Evolutionary conservation across 2,888 invertebrate genomes (phyloP), one percentile per base, ranked within the genome.

Genomic region (Tortricodes alternella): DNA sequence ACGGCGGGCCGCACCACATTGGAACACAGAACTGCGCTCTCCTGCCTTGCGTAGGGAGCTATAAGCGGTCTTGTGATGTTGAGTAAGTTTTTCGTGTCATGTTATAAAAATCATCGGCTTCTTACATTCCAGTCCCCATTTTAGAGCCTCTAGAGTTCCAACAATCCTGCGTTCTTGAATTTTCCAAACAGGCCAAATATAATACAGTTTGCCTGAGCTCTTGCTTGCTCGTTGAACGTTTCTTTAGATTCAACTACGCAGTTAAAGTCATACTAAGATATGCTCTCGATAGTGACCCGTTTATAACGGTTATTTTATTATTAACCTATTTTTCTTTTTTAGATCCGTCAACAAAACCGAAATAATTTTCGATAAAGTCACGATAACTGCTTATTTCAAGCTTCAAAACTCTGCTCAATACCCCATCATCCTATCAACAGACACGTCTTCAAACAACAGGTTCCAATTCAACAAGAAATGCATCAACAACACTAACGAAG

Each of bases 1-100:
- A 68, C 8, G 74, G 70, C 0, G 58, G 55, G 1, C 59, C 53
- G 0, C 67, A 70, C 19, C 63, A 75, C 23, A 74, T 87, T 6
- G 85, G 80, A 0, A 60, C 66, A 0, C 79, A 85, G 18, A 74
- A 62, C 35, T 89, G 89, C 24, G 72, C 72, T 0, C 29, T 86
- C 0, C 64, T 80, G 21, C 76, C 78, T 0, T 85, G 83, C 56
- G 71, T 70, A 1, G 79, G 77, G 0, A 59, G 70, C 5, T 73
- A 78, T 58, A 76, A 83, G 49, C 69, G 70, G 1, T 71, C 66
- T 2, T 83, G 83, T 49, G 58, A 63, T 15, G 41, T 74, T 32
- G 76, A 78, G 88, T 87, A 61, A 15, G 35, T 50, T 18, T 24
- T n/a, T n/a, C n/a, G n/a, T n/a, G n/a, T n/a, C n/a, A n/a, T n/a